Percentiles rank a stretch among this genome's conserved stretches.
Conservation (phyloP, 2,888 invertebrate species). For the Plusia festucae region DNA sequence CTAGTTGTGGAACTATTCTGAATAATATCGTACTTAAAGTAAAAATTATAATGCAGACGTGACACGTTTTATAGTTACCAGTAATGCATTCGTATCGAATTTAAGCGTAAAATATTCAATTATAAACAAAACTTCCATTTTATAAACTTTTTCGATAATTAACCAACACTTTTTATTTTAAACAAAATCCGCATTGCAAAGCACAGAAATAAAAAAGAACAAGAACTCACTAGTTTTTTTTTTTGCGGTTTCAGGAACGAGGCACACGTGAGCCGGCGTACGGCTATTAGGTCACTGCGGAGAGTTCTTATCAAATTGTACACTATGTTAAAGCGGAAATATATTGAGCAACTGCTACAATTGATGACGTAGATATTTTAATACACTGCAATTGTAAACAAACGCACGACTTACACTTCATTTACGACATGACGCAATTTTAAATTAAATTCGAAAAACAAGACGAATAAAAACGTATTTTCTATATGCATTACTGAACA, state of each 20-base stretch:
- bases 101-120: slow-evolving; percentile 8
- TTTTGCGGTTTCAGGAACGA: slow-evolving; percentile 43
- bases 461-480: neutral
- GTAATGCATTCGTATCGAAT: neutral
- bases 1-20: slow-evolving; percentile 15
- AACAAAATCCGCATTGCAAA: slow-evolving; percentile 11
- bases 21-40: neutral
- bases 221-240: slow-evolving; percentile 54
- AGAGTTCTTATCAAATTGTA: slow-evolving; percentile 70
- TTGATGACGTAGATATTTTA: slow-evolving; percentile 33
- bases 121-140: neutral
- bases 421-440: neutral
- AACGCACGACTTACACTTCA: neutral
- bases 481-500: neutral
- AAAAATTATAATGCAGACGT: neutral
- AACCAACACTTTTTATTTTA: no score
- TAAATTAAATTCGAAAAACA: neutral
- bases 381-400: neutral
- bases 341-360: slow-evolving; percentile 49
- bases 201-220: slow-evolving; percentile 26
- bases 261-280: slow-evolving; percentile 59
- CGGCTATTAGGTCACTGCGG: slow-evolving; percentile 72
- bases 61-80: slow-evolving; percentile 9
- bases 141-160: no score
- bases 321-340: slow-evolving; percentile 47